Percentiles rank a stretch among this genome's conserved stretches.
Evolutionary conservation across 2,888 invertebrate genomes (phyloP).

Genomic region (Ochropacha duplaris): DNA sequence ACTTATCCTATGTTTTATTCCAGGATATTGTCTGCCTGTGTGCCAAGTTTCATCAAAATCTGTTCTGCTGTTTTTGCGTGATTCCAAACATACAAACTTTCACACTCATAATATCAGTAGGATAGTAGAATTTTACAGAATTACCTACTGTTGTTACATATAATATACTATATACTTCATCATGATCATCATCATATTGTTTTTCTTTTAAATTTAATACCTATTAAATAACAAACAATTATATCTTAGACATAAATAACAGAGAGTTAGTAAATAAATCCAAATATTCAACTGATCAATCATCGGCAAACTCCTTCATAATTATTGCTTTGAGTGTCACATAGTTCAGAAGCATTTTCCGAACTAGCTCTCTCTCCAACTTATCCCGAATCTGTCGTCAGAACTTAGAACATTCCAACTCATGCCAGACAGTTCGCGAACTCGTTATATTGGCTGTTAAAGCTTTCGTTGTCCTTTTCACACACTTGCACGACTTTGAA

Average conservation of each 20-base stretch:
- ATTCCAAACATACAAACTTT: too few species aligned
- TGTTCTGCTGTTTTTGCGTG: too few species aligned
- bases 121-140: too few species aligned
- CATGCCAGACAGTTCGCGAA: constrained; percentile 48
- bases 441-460: constrained; percentile 55
- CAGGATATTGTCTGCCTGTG: too few species aligned
- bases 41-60: too few species aligned
- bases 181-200: too few species aligned
- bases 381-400: constrained; percentile 51
- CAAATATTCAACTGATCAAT: constrained; percentile 19
- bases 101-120: too few species aligned
- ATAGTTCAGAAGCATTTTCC: constrained; percentile 48
- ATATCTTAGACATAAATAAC: neutral
- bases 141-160: too few species aligned
- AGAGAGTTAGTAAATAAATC: neutral
- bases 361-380: constrained; percentile 35
- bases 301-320: constrained; percentile 23
- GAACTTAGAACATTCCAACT: constrained; percentile 56
- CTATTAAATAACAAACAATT: too few species aligned
- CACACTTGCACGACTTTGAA: constrained; percentile 24
- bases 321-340: constrained; percentile 34
- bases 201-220: neutral
- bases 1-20: too few species aligned
- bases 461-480: constrained; percentile 39
- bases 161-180: too few species aligned